phyloP scores from a whole-genome alignment of 2,797 vertebrate species.

The Kryptopterus vitreolus region DNA sequence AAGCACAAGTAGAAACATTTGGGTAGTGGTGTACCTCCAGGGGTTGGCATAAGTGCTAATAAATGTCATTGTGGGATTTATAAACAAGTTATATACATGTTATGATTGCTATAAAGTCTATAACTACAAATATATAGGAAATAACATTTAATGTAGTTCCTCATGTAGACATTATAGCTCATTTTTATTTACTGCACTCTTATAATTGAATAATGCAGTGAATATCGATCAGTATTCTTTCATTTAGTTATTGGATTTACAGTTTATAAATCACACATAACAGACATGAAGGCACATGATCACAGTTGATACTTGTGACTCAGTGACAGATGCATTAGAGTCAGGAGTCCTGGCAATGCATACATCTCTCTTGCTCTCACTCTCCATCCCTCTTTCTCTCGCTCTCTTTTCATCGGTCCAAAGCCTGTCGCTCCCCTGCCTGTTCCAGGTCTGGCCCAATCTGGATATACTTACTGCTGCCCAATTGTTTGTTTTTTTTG shows the following conservation, averaged over 20 bases:
- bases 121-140: background rate
- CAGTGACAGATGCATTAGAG: conserved; percentile 62
- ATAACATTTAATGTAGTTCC: background rate
- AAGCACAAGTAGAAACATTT: background rate
- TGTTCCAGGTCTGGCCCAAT: conserved; percentile 57
- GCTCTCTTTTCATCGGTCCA: conserved; percentile 45
- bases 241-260: conserved; percentile 22
- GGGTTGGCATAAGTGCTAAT: conserved; percentile 20
- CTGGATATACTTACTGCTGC: conserved; percentile 59
- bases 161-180: background rate
- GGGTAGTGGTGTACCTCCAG: background rate
- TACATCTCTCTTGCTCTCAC: conserved; percentile 41
- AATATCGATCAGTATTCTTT: background rate
- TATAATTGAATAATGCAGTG: background rate
- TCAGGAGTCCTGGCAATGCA: conserved; percentile 59
- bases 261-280: conserved; percentile 38
- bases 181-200: background rate
- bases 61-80: conserved; percentile 18
- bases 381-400: conserved; percentile 41
- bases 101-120: conserved; percentile 8
- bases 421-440: conserved; percentile 58
- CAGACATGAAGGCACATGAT: conserved; percentile 34
- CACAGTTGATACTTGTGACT: conserved; percentile 51
- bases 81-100: conserved; percentile 1
- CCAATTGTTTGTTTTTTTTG: conserved; percentile 33